Conservation (phyloP, 2,888 invertebrate species). For the Labia minor region DNA sequence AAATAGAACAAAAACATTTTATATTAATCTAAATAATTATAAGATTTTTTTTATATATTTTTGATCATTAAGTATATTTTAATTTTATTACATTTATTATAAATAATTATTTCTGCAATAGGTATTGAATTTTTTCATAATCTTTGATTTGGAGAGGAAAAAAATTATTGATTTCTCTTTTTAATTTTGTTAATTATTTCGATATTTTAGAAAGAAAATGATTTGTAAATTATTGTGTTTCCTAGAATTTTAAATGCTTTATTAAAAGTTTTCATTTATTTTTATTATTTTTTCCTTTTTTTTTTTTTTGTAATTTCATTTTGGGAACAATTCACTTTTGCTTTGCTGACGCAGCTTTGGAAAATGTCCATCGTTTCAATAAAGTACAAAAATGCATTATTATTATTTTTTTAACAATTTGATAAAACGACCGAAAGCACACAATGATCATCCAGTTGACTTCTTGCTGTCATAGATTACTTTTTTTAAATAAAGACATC, state of each 20-base stretch:
- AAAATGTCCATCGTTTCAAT: not conserved
- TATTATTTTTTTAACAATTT: conserved; percentile 1
- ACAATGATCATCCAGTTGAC: not conserved
- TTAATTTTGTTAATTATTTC: too few relatives aligned
- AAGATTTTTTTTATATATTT: too few relatives aligned
- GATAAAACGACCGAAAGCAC: not conserved
- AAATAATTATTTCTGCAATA: too few relatives aligned
- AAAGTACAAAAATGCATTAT: conserved; percentile 7
- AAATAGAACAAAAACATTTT: too few relatives aligned
- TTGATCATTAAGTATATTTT: too few relatives aligned
- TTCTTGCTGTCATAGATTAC: conserved; percentile 4
- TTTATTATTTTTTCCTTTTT: not conserved
- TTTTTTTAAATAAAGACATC: not conserved
- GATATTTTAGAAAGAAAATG: too few relatives aligned
- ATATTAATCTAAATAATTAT: too few relatives aligned
- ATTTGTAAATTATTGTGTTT: not conserved
- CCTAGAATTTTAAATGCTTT: too few relatives aligned
- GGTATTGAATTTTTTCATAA: too few relatives aligned
- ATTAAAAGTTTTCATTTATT: not conserved
- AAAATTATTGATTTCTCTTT: too few relatives aligned
- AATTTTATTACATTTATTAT: too few relatives aligned
- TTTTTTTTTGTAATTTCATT: not conserved
- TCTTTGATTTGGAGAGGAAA: too few relatives aligned
- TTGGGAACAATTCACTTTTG: not conserved
- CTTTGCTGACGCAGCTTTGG: conserved; percentile 2